Evolutionary conservation across 1,140 invertebrate species (phyloP).

Genomic region (Mamestra configurata): DNA sequence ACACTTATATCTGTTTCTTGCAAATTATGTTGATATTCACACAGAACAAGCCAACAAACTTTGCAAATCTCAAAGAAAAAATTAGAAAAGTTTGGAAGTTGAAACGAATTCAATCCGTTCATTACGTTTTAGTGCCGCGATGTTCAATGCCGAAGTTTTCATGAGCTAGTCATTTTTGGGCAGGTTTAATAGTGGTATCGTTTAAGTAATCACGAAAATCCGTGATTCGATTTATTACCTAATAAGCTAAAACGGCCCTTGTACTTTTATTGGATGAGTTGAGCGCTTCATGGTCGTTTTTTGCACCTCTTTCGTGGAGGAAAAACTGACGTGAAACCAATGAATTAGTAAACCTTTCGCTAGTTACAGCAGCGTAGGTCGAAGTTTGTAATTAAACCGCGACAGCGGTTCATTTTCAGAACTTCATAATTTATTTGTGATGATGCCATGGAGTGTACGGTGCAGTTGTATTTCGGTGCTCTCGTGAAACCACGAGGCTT

Average conservation of each 20-base stretch:
- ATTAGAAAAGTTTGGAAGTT: constrained; percentile 41
- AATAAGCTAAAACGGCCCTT: constrained; percentile 51
- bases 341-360: constrained; percentile 19
- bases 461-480: constrained; percentile 54
- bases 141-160: constrained; percentile 49
- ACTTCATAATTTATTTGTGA: constrained; percentile 1
- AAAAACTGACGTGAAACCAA: constrained; percentile 8
- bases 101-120: constrained; percentile 41
- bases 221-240: constrained; percentile 62
- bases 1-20: constrained; percentile 47
- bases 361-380: background rate
- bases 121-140: constrained; percentile 34
- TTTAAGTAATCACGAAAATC: constrained; percentile 47
- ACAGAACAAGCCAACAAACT: constrained; percentile 27
- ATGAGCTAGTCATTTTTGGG: constrained; percentile 45
- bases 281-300: constrained; percentile 28
- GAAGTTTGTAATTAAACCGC: constrained; percentile 29
- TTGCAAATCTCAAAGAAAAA: constrained; percentile 40
- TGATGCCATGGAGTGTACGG: constrained; percentile 42
- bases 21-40: constrained; percentile 33
- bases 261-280: constrained; percentile 20
- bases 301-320: background rate
- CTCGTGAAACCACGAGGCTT: constrained; percentile 71
- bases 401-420: background rate
- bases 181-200: constrained; percentile 40